Evolutionary conservation across 2,797 vertebrate genomes (phyloP).

Genomic region (Monodelphis domestica): DNA sequence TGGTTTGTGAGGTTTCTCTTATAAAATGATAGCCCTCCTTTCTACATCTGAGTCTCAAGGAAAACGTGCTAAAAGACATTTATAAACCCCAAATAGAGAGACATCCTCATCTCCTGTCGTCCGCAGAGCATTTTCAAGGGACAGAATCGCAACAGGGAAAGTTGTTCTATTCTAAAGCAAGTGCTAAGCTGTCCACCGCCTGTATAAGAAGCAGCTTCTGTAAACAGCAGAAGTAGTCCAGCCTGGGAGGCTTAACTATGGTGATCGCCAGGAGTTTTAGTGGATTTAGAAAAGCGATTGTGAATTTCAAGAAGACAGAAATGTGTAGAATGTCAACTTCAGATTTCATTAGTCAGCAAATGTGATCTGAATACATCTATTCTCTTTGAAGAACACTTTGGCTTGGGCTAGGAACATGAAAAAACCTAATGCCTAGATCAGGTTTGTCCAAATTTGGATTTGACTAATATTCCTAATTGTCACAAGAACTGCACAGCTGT

Average conservation of each 20-base stretch:
- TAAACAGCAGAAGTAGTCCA: not conserved
- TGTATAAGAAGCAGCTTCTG: not conserved
- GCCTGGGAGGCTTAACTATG: not conserved
- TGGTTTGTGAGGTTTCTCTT: not conserved
- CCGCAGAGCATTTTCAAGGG: not conserved
- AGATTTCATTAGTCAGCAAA: not conserved
- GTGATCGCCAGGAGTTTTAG: not conserved
- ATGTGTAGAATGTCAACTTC: fast-evolving
- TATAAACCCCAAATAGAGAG: not conserved
- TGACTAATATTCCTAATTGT: constrained; percentile 21
- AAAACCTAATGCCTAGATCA: not conserved
- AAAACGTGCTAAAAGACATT: fast-evolving
- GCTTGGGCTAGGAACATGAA: not conserved
- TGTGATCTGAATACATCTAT: not conserved
- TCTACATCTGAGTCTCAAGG: not conserved
- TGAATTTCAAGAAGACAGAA: not conserved
- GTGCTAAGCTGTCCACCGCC: fast-evolving
- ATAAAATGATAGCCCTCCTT: not conserved
- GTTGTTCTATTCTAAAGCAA: not conserved
- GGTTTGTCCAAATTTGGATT: constrained; percentile 13
- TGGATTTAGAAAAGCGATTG: not conserved
- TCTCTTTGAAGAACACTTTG: not conserved
- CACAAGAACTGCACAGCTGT: not conserved
- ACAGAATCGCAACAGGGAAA: not conserved
- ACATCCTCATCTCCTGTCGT: not conserved